Conservation (phyloP, 1,140 invertebrate genomes). For the Vanessa atalanta region DNA sequence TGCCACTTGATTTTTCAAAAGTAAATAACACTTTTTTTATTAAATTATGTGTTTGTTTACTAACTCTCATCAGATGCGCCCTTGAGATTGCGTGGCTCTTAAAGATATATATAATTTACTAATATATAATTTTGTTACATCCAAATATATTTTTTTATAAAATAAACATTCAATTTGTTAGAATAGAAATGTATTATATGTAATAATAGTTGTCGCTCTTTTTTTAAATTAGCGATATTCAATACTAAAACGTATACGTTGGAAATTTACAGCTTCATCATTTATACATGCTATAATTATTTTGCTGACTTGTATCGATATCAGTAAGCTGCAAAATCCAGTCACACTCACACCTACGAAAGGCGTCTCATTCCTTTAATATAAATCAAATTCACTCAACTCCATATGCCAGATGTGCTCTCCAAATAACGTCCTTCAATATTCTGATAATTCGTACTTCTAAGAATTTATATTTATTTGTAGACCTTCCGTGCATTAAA, state of each 20-base stretch:
- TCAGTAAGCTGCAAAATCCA: background rate
- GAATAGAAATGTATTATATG: too few species aligned
- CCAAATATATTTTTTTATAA: too few species aligned
- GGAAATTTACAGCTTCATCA: too few species aligned
- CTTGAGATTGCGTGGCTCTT: background rate
- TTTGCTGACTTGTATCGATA: too few species aligned
- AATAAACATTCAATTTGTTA: too few species aligned
- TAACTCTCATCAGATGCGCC: background rate
- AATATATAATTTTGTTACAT: too few species aligned
- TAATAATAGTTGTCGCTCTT: too few species aligned
- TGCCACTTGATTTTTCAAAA: conserved; percentile 7
- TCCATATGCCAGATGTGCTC: conserved; percentile 7
- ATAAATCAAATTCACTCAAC: conserved; percentile 5
- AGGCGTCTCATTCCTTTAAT: background rate
- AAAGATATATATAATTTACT: too few species aligned
- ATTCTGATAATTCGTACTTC: background rate
- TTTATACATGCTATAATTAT: too few species aligned
- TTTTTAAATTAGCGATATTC: too few species aligned
- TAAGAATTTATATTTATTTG: conserved; percentile 7
- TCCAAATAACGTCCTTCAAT: background rate
- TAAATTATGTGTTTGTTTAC: background rate
- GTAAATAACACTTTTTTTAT: background rate
- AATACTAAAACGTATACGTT: too few species aligned
- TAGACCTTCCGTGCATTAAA: background rate
- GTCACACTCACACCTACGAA: background rate